Base-by-base conservation (phyloP, 1,140 invertebrate genomes). In the Drosophila santomea region DNA sequence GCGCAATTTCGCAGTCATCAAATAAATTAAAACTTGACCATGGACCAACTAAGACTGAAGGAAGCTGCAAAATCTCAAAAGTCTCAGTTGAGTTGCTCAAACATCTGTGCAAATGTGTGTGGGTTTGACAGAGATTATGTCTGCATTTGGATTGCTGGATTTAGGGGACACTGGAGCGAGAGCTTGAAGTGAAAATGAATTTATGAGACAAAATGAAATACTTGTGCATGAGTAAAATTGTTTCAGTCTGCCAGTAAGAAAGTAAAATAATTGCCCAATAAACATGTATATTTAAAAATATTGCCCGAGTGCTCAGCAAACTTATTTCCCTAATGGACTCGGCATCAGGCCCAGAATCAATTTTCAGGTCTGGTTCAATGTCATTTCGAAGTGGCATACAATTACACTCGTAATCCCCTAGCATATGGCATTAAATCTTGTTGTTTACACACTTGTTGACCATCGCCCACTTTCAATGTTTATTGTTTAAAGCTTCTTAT, bases 11-110 rank as follows among this genome's bases (percentile, higher is more conserved):
- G 41, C 71, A 78, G 68, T 78, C 57, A 59, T 64, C 69, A 86
- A 69, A 86, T 85, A 74, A 81, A 86, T 85, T 62, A 86, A 78
- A 88, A 88, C 58, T 68, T 69, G 69, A 47, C 74, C 78, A 79
- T 69, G 85, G 80, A 88, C 80, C 80, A 68, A 74, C 51, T 64
- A 56, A 55, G 56, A 43, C 64, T 76, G 74, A 56, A 74, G 60
- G 63, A 64, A 51, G 56, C 58, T 74, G 75, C 77, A 63, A 75
- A 78, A 72, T 62, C 55, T 66, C 56, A 75, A 61, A 62, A 73
- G 66, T 72, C 80, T 75, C 78, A 44, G 45, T 55, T 48, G 55
- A 75, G 69, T 52, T 68, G 55, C 50, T 78, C 69, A 83, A 83
- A 83, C 66, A 71, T 45, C 67, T 72, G 68, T 43, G 51, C 64